A percentile compares a stretch with the other conserved stretches of the same genome.
Evolutionary conservation across 2,797 vertebrate genomes (phyloP).

Genomic region (Podarcis siculus): DNA sequence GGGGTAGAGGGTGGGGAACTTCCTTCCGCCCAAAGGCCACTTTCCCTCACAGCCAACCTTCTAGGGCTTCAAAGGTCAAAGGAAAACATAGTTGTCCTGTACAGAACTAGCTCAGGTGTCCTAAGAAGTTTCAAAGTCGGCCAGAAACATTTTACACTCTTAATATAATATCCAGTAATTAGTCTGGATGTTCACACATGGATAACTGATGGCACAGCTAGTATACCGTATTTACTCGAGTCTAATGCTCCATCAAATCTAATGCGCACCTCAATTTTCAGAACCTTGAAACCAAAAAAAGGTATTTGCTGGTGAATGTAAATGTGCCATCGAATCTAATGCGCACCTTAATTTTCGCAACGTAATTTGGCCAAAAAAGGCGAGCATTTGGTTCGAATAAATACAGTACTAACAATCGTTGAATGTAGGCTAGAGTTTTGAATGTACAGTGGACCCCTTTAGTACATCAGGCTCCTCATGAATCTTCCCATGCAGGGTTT

Average conservation of each 20-base stretch:
- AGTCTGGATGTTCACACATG: neutral
- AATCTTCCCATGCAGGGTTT: neutral
- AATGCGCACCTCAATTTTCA: no score
- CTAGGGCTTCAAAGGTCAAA: neutral
- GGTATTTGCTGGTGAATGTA: no score
- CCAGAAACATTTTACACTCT: neutral
- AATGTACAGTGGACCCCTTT: neutral
- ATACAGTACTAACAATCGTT: neutral
- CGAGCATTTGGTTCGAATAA: no score
- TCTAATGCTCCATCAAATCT: no score
- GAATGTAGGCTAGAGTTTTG: neutral
- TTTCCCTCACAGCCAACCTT: neutral
- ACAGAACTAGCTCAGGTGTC: neutral
- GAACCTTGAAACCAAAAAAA: no score
- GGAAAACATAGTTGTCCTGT: neutral
- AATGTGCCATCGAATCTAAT: no score
- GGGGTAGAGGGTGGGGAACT: no score
- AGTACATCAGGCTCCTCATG: neutral
- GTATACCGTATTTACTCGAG: neutral
- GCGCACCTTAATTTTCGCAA: no score
- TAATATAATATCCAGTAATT: no score
- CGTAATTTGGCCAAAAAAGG: no score
- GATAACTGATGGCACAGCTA: neutral
- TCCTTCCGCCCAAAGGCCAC: no score
- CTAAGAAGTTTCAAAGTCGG: neutral